Conservation (phyloP, 2,113 vertebrate species). For the Ardeotis arabs region DNA sequence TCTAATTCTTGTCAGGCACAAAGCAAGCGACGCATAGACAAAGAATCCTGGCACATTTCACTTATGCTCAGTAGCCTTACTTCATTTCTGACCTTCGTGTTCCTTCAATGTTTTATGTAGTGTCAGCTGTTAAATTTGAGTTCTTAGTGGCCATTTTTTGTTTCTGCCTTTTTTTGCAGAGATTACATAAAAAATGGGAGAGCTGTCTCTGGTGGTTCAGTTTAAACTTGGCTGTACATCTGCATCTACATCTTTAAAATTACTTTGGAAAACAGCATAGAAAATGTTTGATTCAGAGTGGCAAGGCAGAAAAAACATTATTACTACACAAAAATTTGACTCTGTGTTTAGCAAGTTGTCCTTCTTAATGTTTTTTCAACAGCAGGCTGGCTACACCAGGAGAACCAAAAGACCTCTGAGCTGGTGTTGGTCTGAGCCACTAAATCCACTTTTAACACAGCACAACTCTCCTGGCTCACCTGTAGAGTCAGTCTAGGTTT, state of each 20-base stretch:
- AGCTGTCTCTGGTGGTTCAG: background rate
- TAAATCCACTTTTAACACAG: background rate
- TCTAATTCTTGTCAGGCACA: background rate
- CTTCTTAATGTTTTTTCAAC: background rate
- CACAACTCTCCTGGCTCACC: background rate
- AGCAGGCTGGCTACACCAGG: background rate
- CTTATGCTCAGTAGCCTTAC: background rate
- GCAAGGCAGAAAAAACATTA: background rate
- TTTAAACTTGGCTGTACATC: background rate
- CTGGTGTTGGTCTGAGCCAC: background rate
- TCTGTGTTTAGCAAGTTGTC: background rate
- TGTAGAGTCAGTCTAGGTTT: background rate
- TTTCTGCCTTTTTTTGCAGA: background rate
- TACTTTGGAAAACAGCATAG: background rate
- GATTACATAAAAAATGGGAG: background rate
- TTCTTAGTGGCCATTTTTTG: background rate
- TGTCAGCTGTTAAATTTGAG: background rate
- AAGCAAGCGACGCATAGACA: slow-evolving; percentile 12
- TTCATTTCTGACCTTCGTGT: background rate
- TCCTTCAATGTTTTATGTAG: background rate
- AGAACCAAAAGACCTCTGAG: background rate
- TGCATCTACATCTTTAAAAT: background rate
- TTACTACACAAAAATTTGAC: background rate
- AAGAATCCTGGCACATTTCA: background rate
- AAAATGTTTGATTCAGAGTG: background rate